phyloP scores from a whole-genome alignment of 2,113 vertebrate genomes.

The Pseudonaja textilis region DNA sequence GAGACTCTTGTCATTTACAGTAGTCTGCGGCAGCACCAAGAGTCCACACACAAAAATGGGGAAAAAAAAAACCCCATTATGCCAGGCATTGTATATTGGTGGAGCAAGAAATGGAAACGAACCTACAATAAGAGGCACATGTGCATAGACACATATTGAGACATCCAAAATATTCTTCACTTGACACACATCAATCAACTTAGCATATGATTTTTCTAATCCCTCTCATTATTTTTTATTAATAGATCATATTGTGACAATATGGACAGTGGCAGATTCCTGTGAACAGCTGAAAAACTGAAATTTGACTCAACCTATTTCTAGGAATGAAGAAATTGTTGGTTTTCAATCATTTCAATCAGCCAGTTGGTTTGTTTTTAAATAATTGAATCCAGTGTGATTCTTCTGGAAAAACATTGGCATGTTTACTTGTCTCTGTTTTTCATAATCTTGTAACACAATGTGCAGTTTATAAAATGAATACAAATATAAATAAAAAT shows the following conservation, averaged over 20 bases:
- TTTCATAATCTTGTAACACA: not conserved
- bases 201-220: slow-evolving; percentile 6
- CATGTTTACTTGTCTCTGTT: not conserved
- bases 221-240: not conserved
- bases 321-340: not conserved
- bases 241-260: not conserved
- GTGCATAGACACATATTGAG: not conserved
- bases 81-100: not conserved
- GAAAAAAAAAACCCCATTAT: not conserved
- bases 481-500: not conserved
- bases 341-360: no score
- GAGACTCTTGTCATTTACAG: not conserved
- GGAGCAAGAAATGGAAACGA: not conserved
- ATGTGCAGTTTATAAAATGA: not conserved
- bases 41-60: not conserved
- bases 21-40: slow-evolving; percentile 3
- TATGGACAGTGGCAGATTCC: not conserved
- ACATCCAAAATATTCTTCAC: not conserved
- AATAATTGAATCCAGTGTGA: not conserved
- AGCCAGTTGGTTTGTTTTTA: not conserved
- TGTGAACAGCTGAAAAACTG: not conserved
- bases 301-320: not conserved
- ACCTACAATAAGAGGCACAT: not conserved
- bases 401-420: not conserved
- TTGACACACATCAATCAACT: not conserved